These are phyloP conservation scores for Caenorhabditis inopinata DNA, from an alignment of 1,140 invertebrate species.

Conservation along the genomic window DNA sequence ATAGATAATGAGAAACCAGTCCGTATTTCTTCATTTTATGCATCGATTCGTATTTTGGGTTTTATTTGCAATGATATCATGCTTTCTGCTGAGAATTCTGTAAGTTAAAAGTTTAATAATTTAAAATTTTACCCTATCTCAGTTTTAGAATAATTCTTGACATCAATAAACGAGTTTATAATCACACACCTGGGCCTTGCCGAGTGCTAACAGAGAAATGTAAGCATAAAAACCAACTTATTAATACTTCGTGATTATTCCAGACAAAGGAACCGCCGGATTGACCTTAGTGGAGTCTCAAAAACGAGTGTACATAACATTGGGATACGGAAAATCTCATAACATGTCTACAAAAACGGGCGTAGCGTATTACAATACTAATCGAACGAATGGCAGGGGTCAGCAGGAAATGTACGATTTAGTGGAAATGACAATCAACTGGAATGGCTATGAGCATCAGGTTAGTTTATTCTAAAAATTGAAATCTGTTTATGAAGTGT, in stretches of 20 bases:
- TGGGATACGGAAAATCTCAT: constrained; percentile 1
- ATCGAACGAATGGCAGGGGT: not conserved
- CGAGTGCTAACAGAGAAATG: constrained; percentile 16
- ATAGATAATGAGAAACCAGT: not conserved
- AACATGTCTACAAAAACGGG: not conserved
- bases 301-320: not conserved
- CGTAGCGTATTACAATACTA: not conserved
- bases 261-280: not conserved
- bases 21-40: not conserved
- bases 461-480: not conserved
- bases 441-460: not conserved
- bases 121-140: not conserved
- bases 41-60: constrained; percentile 10
- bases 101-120: not conserved
- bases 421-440: constrained; percentile 4
- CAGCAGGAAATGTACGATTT: constrained; percentile 20
- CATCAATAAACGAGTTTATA: constrained; percentile 18
- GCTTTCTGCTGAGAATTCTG: not conserved
- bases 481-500: not conserved
- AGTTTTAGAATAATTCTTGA: constrained; percentile 18
- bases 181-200: constrained; percentile 28
- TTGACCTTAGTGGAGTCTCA: not conserved
- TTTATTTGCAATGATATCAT: not conserved
- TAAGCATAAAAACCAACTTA: no score
- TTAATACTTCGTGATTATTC: not conserved